Evolutionary conservation across 2,888 invertebrate genomes (phyloP).

Genomic region (Pristionchus maxplancki): DNA sequence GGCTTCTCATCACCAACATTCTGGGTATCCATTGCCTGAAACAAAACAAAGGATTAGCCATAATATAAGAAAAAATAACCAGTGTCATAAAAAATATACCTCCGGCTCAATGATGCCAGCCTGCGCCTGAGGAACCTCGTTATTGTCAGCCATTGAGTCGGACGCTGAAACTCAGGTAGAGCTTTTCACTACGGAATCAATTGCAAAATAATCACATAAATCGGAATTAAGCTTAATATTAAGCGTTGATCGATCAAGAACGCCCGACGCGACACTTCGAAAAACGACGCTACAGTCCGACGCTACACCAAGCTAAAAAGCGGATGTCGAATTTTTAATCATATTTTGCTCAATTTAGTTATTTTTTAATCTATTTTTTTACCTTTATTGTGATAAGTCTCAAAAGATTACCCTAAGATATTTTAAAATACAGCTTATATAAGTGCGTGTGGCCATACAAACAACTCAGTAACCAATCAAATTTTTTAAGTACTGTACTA

Average conservation of each 20-base stretch:
- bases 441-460: background rate
- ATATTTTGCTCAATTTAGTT: too few species aligned
- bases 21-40: conserved; percentile 21
- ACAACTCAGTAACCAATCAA: background rate
- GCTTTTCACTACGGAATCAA: too few species aligned
- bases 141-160: background rate
- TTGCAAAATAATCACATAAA: background rate
- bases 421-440: too few species aligned
- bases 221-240: background rate
- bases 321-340: background rate
- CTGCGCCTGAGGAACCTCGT: conserved; percentile 18
- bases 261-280: background rate
- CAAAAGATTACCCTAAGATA: too few species aligned
- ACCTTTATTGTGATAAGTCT: too few species aligned
- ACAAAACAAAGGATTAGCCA: background rate
- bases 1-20: background rate
- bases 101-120: background rate
- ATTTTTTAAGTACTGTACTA: background rate
- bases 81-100: background rate
- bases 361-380: too few species aligned
- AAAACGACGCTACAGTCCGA: too few species aligned
- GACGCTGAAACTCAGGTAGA: background rate
- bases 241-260: background rate
- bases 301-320: background rate
- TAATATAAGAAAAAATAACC: background rate